Conservation (phyloP, 2,797 vertebrate genomes). For the Simalia tracyae region DNA sequence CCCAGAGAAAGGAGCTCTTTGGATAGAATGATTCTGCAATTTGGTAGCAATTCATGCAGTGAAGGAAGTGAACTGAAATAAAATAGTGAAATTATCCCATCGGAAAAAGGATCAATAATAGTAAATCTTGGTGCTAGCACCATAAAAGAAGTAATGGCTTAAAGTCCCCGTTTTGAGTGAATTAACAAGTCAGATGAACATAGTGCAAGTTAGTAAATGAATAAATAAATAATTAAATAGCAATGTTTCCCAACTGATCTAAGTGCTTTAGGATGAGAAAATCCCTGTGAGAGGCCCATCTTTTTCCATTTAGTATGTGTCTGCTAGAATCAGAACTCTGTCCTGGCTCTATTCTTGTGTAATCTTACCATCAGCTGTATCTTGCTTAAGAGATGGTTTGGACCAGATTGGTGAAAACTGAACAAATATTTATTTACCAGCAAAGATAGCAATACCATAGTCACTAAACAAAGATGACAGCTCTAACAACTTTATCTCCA, state of each 20-base stretch:
- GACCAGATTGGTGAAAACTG: not conserved
- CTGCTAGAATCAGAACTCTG: not conserved
- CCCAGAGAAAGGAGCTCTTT: not conserved
- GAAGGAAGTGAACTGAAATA: not conserved
- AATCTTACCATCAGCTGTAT: not conserved
- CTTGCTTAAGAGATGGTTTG: not conserved
- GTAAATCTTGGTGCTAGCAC: conserved; percentile 50
- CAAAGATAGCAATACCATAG: not conserved
- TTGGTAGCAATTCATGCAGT: conserved; percentile 11
- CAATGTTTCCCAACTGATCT: conserved; percentile 21
- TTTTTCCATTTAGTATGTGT: not conserved
- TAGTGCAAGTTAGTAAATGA: conserved; percentile 41
- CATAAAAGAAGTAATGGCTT: conserved; percentile 58
- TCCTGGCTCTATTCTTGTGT: not conserved
- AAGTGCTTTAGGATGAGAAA: conserved; percentile 12
- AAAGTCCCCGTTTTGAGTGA: conserved; percentile 39
- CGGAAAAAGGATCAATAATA: conserved; percentile 52
- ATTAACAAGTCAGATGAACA: conserved; percentile 33
- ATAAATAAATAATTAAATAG: conserved; percentile 39
- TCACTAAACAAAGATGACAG: not conserved
- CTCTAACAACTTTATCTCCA: not conserved
- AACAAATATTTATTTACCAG: not conserved
- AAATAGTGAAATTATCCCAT: conserved; percentile 53
- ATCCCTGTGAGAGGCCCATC: not conserved
- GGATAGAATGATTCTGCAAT: not conserved